Evolutionary conservation across 1,140 invertebrate species (phyloP).

Genomic region (Hyles euphorbiae): DNA sequence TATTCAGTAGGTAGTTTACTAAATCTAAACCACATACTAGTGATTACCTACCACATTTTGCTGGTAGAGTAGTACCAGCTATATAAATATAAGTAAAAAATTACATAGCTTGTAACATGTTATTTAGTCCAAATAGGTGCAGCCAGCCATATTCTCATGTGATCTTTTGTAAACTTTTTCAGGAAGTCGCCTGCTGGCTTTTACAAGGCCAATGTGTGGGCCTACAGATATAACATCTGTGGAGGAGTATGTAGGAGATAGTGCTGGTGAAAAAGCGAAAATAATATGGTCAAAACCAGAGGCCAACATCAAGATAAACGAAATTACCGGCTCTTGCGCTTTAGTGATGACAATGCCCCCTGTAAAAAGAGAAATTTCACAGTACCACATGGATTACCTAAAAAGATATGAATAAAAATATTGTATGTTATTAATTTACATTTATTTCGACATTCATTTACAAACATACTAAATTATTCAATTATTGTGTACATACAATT

Average conservation of each 20-base stretch:
- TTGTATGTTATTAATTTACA: constrained; percentile 42
- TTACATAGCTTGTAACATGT: no score
- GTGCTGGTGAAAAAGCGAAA: constrained; percentile 24
- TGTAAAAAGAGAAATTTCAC: constrained; percentile 26
- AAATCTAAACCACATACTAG: no score
- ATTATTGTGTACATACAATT: constrained; percentile 62
- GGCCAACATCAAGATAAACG: constrained; percentile 36
- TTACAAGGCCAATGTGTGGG: constrained; percentile 40
- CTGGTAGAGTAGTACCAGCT: no score
- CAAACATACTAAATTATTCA: constrained; percentile 53
- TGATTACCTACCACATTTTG: no score
- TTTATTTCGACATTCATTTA: constrained; percentile 69
- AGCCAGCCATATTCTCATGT: no score
- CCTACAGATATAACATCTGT: constrained; percentile 35
- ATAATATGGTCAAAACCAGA: constrained; percentile 30
- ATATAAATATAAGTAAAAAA: no score
- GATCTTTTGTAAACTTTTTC: constrained; percentile 13
- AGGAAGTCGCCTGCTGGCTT: constrained; percentile 44
- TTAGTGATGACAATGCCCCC: constrained; percentile 40
- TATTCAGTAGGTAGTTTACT: no score
- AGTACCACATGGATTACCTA: constrained; percentile 40
- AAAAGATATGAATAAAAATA: constrained; percentile 21
- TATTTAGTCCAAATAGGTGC: no score
- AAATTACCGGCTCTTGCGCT: constrained; percentile 43
- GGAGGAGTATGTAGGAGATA: constrained; percentile 35